Conservation (phyloP, 2,888 invertebrate species). For the Ashinkailepas kermadecensis region DNA sequence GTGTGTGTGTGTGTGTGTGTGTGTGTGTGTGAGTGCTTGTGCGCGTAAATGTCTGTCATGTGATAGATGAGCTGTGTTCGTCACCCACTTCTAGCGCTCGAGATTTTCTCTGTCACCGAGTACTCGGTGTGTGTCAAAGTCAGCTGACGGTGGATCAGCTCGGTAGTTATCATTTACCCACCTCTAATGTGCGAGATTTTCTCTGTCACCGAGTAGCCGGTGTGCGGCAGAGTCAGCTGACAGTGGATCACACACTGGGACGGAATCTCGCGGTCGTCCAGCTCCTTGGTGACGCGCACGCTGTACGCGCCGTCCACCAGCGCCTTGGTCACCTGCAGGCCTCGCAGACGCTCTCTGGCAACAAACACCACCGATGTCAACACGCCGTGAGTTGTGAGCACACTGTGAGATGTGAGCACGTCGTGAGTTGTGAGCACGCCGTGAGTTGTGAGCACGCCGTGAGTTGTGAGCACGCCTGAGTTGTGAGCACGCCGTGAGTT, state of each 20-base stretch:
- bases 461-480: too few relatives aligned
- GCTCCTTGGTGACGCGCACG: not conserved
- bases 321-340: not conserved
- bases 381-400: too few relatives aligned
- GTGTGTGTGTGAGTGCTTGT: too few relatives aligned
- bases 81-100: not conserved
- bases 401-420: too few relatives aligned
- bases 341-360: not conserved
- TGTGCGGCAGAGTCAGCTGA: not conserved
- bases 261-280: not conserved
- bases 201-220: not conserved
- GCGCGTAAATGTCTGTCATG: too few relatives aligned
- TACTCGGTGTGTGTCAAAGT: not conserved
- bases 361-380: not conserved
- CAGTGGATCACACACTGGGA: conserved; percentile 9
- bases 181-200: conserved; percentile 7
- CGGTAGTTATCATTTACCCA: not conserved
- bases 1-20: too few relatives aligned
- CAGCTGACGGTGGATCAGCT: not conserved
- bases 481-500: too few relatives aligned
- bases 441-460: too few relatives aligned
- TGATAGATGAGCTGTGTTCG: too few relatives aligned
- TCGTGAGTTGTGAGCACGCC: too few relatives aligned
- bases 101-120: not conserved
- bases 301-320: conserved; percentile 9